phyloP scores from a whole-genome alignment of 2,113 vertebrate species.

The Furnarius figulus region DNA sequence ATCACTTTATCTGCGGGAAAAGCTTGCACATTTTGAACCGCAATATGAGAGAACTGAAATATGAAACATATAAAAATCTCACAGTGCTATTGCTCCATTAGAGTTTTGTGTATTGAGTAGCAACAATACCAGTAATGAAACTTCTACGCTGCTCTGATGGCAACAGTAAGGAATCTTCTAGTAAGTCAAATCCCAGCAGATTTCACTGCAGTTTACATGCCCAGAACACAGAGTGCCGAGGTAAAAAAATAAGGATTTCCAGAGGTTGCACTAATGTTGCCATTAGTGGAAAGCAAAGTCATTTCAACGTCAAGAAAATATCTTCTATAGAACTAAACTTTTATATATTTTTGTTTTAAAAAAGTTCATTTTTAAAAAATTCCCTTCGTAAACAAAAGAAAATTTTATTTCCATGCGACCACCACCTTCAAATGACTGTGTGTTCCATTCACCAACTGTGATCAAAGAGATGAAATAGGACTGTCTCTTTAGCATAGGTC shows the following conservation, averaged over 20 bases:
- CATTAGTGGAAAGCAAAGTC: neutral
- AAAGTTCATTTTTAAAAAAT: too few relatives aligned
- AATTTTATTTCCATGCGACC: neutral
- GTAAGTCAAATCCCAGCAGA: neutral
- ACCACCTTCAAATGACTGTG: neutral
- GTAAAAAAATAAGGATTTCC: neutral
- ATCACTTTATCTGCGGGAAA: slow-evolving; percentile 3
- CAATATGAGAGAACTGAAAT: neutral
- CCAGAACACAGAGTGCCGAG: neutral
- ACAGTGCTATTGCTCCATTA: neutral
- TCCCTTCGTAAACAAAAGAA: neutral
- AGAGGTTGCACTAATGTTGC: neutral
- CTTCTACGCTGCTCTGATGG: neutral
- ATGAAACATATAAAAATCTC: slow-evolving; percentile 10
- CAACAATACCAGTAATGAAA: neutral
- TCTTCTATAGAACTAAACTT: neutral
- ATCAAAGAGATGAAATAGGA: neutral
- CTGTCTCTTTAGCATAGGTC: neutral
- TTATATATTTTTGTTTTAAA: too few relatives aligned
- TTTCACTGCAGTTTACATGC: neutral
- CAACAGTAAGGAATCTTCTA: neutral
- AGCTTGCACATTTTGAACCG: neutral
- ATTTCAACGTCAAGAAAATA: neutral
- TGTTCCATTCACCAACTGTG: neutral
- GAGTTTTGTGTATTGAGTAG: neutral